Evolutionary conservation across 2,797 vertebrate genomes (phyloP).

Genomic region (Peromyscus eremicus): DNA sequence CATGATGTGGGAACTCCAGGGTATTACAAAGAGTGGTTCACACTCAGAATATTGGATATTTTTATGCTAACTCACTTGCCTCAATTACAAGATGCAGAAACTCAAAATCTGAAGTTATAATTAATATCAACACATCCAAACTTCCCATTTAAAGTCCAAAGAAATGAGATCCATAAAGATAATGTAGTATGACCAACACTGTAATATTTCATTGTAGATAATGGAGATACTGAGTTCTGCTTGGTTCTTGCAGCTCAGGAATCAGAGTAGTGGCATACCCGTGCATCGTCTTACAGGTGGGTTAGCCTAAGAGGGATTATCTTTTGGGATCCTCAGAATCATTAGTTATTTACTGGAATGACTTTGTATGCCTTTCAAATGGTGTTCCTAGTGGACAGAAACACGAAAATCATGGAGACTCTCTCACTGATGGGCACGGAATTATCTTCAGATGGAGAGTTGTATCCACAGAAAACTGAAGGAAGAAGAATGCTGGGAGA

Average conservation of each 20-base stretch:
- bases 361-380: not conserved
- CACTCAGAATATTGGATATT: not conserved
- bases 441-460: not conserved
- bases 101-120: not conserved
- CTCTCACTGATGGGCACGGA: not conserved
- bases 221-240: not conserved
- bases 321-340: not conserved
- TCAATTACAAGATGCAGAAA: not conserved
- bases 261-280: not conserved
- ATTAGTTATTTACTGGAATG: not conserved
- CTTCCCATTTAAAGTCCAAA: not conserved
- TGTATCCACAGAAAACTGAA: not conserved
- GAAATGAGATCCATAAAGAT: not conserved
- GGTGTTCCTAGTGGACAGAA: not conserved
- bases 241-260: not conserved
- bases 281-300: not conserved
- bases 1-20: not conserved
- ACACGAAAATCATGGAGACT: not conserved
- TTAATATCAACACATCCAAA: constrained; percentile 18
- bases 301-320: not conserved
- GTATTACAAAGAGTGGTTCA: not conserved
- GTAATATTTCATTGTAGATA: not conserved
- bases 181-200: not conserved
- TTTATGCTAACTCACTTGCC: not conserved
- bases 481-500: not conserved